These are phyloP conservation scores for Nannospalax galili DNA, from an alignment of 2,113 vertebrate genomes.

Conservation along the genomic window DNA sequence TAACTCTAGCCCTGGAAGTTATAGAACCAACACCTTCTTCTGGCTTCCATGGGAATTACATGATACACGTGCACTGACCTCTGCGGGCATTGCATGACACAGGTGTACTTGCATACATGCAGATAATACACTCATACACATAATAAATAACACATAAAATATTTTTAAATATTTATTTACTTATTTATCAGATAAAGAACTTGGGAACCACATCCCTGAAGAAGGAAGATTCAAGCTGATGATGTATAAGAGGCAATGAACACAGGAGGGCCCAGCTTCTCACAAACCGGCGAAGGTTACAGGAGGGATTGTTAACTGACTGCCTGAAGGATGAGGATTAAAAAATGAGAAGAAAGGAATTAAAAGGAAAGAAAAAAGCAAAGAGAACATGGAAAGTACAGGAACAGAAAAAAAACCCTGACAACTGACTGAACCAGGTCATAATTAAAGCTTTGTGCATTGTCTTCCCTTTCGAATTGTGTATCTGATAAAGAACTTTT, in stretches of 20 bases:
- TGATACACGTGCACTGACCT: too few species aligned
- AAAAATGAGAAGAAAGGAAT: not conserved
- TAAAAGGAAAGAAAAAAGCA: not conserved
- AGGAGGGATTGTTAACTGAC: not conserved
- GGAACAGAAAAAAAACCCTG: not conserved
- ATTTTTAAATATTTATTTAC: too few species aligned
- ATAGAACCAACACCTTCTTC: too few species aligned
- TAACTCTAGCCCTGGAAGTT: too few species aligned
- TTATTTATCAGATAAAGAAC: not conserved
- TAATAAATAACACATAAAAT: too few species aligned
- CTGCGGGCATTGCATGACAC: too few species aligned
- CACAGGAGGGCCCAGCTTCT: too few species aligned
- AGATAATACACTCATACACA: too few species aligned
- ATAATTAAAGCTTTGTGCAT: not conserved
- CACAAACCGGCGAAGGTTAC: not conserved
- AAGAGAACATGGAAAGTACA: not conserved
- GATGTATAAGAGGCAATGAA: fast-evolving
- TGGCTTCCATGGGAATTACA: too few species aligned
- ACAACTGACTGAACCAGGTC: not conserved
- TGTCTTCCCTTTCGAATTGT: not conserved
- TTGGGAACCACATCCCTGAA: too few species aligned
- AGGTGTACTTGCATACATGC: too few species aligned
- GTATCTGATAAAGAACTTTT: not conserved
- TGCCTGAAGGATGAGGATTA: not conserved
- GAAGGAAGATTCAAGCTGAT: not conserved